These are phyloP conservation scores for Callospermophilus lateralis DNA, from an alignment of 2,113 vertebrate genomes.

Conservation along the genomic window DNA sequence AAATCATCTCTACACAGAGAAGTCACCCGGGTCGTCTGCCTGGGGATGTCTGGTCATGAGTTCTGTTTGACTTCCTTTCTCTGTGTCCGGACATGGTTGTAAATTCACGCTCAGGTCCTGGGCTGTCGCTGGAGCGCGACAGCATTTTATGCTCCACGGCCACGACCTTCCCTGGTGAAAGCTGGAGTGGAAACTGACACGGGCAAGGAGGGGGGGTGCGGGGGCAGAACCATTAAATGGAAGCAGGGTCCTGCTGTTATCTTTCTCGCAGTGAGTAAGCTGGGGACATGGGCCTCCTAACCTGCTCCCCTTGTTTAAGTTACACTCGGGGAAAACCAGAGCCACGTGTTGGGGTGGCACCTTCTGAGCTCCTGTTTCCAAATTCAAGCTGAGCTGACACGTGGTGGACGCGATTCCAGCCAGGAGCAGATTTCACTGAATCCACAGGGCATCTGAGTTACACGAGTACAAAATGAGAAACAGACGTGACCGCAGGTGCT, in stretches of 20 bases:
- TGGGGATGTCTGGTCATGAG: background rate
- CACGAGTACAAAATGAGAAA: slow-evolving; percentile 76
- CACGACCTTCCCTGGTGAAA: background rate
- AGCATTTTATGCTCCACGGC: background rate
- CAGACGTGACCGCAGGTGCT: slow-evolving; percentile 73
- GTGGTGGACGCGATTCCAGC: slow-evolving; percentile 35
- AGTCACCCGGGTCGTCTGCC: background rate
- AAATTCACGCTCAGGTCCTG: slow-evolving; percentile 47
- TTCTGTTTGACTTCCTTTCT: slow-evolving; percentile 35
- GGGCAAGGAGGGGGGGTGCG: background rate
- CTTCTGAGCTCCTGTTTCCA: slow-evolving; percentile 69
- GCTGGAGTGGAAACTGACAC: background rate
- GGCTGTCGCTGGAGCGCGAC: background rate
- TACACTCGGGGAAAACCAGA: slow-evolving; percentile 1
- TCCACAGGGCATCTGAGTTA: slow-evolving; percentile 77
- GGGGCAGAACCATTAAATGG: background rate
- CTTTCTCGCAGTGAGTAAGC: slow-evolving; percentile 9
- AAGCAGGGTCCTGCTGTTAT: slow-evolving; percentile 46
- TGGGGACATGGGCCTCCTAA: background rate
- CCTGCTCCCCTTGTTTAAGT: slow-evolving; percentile 17
- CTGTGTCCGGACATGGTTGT: slow-evolving; percentile 8
- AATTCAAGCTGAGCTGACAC: slow-evolving; percentile 69
- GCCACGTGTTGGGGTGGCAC: slow-evolving; percentile 55
- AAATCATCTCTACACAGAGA: background rate
- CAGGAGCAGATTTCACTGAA: slow-evolving; percentile 76